Evolutionary conservation across 2,797 vertebrate genomes (phyloP), one percentile per base, ranked within the genome.

Genomic region (Lagorchestes hirsutus): DNA sequence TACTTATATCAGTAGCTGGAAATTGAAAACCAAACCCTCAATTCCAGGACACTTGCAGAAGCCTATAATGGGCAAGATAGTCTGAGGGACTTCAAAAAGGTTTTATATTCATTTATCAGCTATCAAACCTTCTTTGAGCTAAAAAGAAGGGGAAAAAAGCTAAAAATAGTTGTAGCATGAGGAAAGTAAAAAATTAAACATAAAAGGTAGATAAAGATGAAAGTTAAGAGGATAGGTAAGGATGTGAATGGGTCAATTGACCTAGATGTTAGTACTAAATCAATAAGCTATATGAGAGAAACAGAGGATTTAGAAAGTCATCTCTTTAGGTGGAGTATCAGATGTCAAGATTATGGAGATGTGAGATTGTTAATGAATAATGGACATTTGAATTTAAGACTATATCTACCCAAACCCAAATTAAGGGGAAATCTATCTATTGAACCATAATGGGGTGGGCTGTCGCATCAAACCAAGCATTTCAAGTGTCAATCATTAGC

Each of bases 1-100:
- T 46, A 90, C 90, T 82, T 82, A 91, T 55, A 31, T n/a, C 58
- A 52, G 29, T n/a, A 31, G 31, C 94, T 97, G 96, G 67, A 74
- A 82, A 94, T 1, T 8, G 59, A 34, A 67, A 90, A 8, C 1
- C 40, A 93, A 95, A 91, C 11, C 55, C 4, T 27, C 5, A 92
- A 40, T 40, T 59, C 55, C 28, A 34, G 13, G 40, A 82, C 55
- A 24, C 27, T 56, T 57, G 14, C 6, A 9, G 0, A 91, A 0
- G 50, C 4, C 46, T 97, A 90, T 56, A 87, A 22, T 87, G 50
- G 46, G 24, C 10, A 3, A 0, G 2, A 11, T 8, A 24, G 5
- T 3, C 18, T 1, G 8, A 0, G 0, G 18, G 0, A 95, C 50
- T 57, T 28, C 2, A 93, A 59, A 94, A 74, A 90, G 24, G n/a